Conservation (phyloP, 1,140 invertebrate species). For the Pogonomyrmex barbatus region DNA sequence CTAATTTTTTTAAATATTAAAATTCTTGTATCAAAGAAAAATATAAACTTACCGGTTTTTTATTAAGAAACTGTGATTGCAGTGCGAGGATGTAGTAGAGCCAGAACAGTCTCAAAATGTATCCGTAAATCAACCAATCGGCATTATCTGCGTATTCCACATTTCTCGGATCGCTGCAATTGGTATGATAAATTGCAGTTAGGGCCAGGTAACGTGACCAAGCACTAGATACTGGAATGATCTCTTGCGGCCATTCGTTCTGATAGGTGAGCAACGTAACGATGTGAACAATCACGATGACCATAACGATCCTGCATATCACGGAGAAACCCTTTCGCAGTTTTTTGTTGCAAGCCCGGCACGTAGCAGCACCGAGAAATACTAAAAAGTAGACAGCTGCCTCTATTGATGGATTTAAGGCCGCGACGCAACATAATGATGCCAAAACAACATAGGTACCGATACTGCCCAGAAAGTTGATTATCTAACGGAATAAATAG, state of each 20-base stretch:
- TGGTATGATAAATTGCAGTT: constrained; percentile 88
- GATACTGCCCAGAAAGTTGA: constrained; percentile 82
- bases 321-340: constrained; percentile 91
- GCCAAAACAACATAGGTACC: constrained; percentile 91
- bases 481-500: constrained; percentile 79
- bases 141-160: constrained; percentile 87
- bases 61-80: constrained; percentile 90
- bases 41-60: constrained; percentile 88
- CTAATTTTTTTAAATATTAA: neutral
- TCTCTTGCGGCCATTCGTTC: constrained; percentile 92
- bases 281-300: constrained; percentile 92
- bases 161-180: constrained; percentile 89
- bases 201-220: constrained; percentile 90
- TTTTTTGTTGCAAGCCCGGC: constrained; percentile 94
- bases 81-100: constrained; percentile 91
- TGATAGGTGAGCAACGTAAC: constrained; percentile 94
- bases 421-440: constrained; percentile 91
- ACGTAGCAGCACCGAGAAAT: constrained; percentile 94
- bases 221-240: constrained; percentile 89
- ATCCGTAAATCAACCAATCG: constrained; percentile 91
- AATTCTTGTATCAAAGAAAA: neutral
- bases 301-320: constrained; percentile 90
- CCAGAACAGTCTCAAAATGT: constrained; percentile 91
- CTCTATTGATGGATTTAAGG: constrained; percentile 92
- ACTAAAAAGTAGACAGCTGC: constrained; percentile 94